These are phyloP conservation scores for Neria commutata DNA, from an alignment of 2,888 invertebrate species.

Conservation along the genomic window DNA sequence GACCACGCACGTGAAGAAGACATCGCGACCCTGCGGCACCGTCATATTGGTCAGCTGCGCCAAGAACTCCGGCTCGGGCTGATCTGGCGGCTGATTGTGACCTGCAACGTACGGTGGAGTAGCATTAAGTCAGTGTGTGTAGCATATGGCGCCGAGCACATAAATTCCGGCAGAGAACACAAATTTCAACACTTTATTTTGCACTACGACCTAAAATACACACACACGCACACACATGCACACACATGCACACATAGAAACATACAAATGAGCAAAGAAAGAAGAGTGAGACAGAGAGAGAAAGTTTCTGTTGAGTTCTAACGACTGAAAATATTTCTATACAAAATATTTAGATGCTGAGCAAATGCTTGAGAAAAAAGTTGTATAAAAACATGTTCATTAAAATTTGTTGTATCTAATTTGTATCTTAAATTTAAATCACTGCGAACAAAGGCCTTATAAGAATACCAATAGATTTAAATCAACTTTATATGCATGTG, in stretches of 20 bases:
- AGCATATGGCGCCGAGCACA: background rate
- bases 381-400: too few relatives aligned
- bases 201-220: background rate
- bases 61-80: constrained; percentile 79
- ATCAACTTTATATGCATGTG: too few relatives aligned
- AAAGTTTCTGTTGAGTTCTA: too few relatives aligned
- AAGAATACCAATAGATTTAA: too few relatives aligned
- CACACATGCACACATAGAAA: background rate
- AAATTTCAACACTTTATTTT: constrained; percentile 2
- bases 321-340: too few relatives aligned
- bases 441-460: too few relatives aligned
- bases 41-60: constrained; percentile 86
- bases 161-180: background rate
- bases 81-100: constrained; percentile 71
- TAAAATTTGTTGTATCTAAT: too few relatives aligned
- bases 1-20: constrained; percentile 88
- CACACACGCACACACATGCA: background rate
- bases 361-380: too few relatives aligned
- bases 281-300: too few relatives aligned
- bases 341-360: too few relatives aligned
- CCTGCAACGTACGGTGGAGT: too few relatives aligned
- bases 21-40: constrained; percentile 84
- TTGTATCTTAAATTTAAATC: too few relatives aligned
- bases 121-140: background rate
- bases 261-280: constrained; percentile 5